Conservation (phyloP, 2,888 invertebrate genomes). For the Melieria picta region DNA sequence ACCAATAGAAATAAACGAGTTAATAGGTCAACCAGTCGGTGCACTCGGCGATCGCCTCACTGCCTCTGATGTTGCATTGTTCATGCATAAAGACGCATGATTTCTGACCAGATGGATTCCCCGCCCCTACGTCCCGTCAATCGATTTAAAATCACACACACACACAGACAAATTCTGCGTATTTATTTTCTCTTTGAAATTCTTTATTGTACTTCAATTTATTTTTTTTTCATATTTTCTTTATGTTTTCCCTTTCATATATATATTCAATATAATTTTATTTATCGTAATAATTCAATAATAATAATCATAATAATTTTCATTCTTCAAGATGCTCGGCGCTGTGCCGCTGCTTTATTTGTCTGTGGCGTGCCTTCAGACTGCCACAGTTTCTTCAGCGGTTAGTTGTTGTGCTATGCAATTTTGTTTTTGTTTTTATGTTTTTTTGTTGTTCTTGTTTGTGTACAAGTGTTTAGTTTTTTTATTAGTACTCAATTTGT, state of each 20-base stretch:
- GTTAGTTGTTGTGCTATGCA: background rate
- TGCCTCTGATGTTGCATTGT: background rate
- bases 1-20: no score
- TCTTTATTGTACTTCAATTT: constrained; percentile 42
- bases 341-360: no score
- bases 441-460: background rate
- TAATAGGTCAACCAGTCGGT: no score
- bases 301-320: constrained; percentile 25
- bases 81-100: background rate
- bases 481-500: background rate
- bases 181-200: constrained; percentile 25
- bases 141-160: background rate
- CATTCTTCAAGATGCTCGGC: no score
- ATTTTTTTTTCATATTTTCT: constrained; percentile 25
- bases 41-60: no score
- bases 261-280: constrained; percentile 34
- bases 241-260: constrained; percentile 33
- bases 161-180: background rate
- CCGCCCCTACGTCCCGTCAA: background rate
- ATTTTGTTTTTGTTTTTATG: background rate
- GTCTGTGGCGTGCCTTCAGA: background rate
- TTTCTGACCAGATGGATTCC: background rate
- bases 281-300: constrained; percentile 35
- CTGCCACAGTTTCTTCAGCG: background rate
- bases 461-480: constrained; percentile 9